Conservation (phyloP, 2,113 vertebrate species). For the Myanophis thanlyinensis region DNA sequence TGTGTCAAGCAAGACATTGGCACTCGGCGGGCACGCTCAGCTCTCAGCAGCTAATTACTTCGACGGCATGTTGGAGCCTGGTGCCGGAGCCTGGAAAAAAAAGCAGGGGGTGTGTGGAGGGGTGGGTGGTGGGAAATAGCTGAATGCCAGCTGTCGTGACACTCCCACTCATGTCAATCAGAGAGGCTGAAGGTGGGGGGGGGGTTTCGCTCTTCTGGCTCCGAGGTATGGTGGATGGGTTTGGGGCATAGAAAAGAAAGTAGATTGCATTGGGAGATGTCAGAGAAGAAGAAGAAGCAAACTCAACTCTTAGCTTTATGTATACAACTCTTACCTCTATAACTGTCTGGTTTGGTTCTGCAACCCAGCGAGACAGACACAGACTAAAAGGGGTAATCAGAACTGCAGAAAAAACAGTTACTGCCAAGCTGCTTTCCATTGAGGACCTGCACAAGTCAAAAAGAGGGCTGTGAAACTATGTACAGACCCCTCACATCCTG, state of each 20-base stretch:
- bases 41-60: conserved; percentile 98
- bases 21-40: conserved; percentile 89
- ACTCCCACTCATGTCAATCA: conserved; percentile 75
- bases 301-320: background rate
- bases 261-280: background rate
- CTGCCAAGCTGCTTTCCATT: no score
- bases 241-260: background rate
- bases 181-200: conserved; percentile 69
- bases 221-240: background rate
- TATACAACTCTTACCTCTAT: no score
- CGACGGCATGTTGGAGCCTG: conserved; percentile 86
- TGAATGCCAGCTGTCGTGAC: conserved; percentile 92
- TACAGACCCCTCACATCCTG: no score
- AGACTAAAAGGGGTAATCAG: no score
- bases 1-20: conserved; percentile 99
- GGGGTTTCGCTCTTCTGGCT: conserved; percentile 26
- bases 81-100: conserved; percentile 83
- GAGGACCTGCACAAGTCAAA: no score
- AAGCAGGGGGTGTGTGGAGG: conserved; percentile 67
- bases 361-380: no score
- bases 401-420: no score
- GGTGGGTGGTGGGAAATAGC: conserved; percentile 77
- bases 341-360: no score
- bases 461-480: no score
- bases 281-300: background rate